These are phyloP conservation scores for Stegana nigrithorax DNA, from an alignment of 2,888 invertebrate species.

Conservation along the genomic window DNA sequence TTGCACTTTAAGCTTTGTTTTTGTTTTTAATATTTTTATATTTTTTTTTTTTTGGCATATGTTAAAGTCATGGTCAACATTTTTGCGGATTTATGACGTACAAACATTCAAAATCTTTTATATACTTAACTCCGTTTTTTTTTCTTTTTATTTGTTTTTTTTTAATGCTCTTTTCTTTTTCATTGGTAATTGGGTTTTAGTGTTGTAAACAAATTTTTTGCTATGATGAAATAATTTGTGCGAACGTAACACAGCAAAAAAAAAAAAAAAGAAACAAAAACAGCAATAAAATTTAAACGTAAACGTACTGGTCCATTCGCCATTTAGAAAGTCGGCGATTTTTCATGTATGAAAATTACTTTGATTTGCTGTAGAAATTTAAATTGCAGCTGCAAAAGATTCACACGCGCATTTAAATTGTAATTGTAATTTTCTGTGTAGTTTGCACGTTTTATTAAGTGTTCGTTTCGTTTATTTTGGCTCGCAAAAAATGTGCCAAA, in stretches of 20 bases:
- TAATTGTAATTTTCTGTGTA: no score
- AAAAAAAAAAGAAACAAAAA: no score
- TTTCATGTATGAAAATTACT: constrained; percentile 11
- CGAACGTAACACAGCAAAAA: neutral
- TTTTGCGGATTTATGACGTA: constrained; percentile 54
- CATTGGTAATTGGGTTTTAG: constrained; percentile 49
- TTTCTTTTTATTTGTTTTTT: no score
- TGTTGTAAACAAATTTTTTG: constrained; percentile 50
- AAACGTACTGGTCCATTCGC: no score
- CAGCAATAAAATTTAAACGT: no score
- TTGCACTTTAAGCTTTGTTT: constrained; percentile 27
- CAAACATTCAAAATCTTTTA: no score
- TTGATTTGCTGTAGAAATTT: constrained; percentile 14
- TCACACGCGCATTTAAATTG: constrained; percentile 10
- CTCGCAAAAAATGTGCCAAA: no score
- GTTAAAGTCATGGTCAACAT: constrained; percentile 50
- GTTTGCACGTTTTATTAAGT: no score
- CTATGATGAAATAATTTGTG: constrained; percentile 44
- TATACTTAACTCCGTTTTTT: no score
- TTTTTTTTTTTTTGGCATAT: constrained; percentile 16
- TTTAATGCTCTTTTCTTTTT: no score
- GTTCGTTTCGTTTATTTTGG: no score
- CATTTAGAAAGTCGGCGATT: constrained; percentile 16
- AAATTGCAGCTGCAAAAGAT: constrained; percentile 2
- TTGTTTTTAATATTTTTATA: no score